Conservation (phyloP, 1,140 invertebrate species). For the Heterodera schachtii region DNA sequence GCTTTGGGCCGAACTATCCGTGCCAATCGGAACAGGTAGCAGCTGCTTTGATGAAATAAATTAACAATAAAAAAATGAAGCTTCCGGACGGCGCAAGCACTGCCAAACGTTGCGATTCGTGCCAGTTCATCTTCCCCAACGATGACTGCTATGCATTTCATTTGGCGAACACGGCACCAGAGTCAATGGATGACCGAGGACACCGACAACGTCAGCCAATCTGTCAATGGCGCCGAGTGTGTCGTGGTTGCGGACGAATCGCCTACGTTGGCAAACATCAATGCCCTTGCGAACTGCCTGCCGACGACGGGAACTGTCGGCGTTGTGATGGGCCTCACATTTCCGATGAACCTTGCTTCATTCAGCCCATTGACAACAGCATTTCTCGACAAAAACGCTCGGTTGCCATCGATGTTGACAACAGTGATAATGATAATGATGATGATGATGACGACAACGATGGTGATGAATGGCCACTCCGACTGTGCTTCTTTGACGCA, state of each 20-base stretch:
- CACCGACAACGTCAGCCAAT: background rate
- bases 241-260: background rate
- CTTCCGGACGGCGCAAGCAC: background rate
- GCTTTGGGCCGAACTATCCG: background rate
- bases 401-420: background rate
- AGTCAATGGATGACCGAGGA: background rate
- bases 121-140: too few relatives aligned
- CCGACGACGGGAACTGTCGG: background rate
- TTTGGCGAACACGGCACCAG: background rate
- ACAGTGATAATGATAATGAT: conserved; percentile 3
- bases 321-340: conserved; percentile 7
- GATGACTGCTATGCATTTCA: background rate
- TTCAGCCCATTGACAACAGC: conserved; percentile 11
- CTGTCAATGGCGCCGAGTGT: background rate
- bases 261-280: background rate
- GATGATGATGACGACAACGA: conserved; percentile 2
- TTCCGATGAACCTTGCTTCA: background rate
- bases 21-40: background rate
- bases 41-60: too few relatives aligned
- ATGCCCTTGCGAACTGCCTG: background rate
- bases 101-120: too few relatives aligned
- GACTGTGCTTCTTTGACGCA: conserved; percentile 18
- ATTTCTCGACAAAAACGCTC: background rate
- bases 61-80: too few relatives aligned
- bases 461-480: conserved; percentile 11